A percentile compares a stretch with the other conserved stretches of the same genome.
Conservation (phyloP, 2,888 invertebrate species). For the Morpho achilles region DNA sequence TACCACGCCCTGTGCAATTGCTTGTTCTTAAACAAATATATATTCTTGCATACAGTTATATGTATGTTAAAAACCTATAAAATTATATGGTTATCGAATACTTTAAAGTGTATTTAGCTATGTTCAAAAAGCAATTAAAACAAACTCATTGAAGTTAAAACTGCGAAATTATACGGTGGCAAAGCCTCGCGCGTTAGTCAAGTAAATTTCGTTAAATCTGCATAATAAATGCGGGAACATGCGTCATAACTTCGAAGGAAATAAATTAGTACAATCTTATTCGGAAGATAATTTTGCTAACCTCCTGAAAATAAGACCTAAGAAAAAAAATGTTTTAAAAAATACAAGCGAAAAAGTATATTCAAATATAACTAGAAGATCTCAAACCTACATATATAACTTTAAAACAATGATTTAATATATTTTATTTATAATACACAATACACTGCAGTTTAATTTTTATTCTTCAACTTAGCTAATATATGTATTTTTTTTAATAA, state of each 20-base stretch:
- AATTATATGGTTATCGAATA: not conserved
- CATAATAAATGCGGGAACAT: conserved; percentile 64
- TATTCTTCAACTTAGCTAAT: no score
- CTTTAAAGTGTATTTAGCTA: conserved; percentile 6
- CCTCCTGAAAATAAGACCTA: not conserved
- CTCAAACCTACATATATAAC: no score
- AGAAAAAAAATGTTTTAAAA: no score
- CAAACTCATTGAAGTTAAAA: conserved; percentile 15
- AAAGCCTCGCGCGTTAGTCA: conserved; percentile 23
- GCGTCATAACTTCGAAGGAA: conserved; percentile 59
- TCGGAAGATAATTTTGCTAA: conserved; percentile 12
- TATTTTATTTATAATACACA: no score
- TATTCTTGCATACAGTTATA: no score
- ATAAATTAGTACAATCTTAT: conserved; percentile 54
- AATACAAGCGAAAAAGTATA: no score
- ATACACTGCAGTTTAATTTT: no score
- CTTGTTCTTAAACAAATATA: no score
- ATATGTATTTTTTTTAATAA: no score
- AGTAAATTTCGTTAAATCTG: conserved; percentile 45
- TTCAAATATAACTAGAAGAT: not conserved
- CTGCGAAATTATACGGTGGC: conserved; percentile 30
- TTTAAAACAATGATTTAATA: no score
- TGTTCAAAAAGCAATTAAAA: conserved; percentile 13
- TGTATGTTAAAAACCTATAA: no score
- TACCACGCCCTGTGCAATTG: no score